Evolutionary conservation across 2,113 vertebrate genomes (phyloP).

Genomic region (Chauna torquata): DNA sequence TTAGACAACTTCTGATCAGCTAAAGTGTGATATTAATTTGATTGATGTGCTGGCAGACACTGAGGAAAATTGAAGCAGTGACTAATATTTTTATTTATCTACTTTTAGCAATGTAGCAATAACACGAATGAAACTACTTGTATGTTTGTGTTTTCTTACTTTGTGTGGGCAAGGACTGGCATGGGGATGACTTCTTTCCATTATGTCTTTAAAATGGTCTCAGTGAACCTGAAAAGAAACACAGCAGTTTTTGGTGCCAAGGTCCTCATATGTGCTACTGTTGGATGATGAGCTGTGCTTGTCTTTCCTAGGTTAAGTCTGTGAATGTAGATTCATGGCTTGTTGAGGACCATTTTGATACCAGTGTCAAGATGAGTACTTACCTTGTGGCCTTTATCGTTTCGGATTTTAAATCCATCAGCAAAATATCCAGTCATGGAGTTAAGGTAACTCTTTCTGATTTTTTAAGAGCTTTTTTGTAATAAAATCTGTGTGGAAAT

Average conservation of each 20-base stretch:
- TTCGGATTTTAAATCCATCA: slow-evolving; percentile 89
- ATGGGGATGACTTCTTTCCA: background rate
- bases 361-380: slow-evolving; percentile 91
- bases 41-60: background rate
- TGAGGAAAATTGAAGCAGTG: too few relatives aligned
- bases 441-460: slow-evolving; percentile 79
- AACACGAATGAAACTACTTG: fast-evolving
- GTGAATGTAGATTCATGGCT: slow-evolving; percentile 77
- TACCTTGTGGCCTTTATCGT: slow-evolving; percentile 93
- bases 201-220: background rate
- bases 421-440: slow-evolving; percentile 83
- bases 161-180: background rate
- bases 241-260: background rate
- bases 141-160: background rate
- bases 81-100: background rate
- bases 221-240: background rate
- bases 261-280: background rate
- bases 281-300: background rate
- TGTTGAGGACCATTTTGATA: slow-evolving; percentile 89
- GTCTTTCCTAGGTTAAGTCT: slow-evolving; percentile 79
- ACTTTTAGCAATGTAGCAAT: background rate
- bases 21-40: background rate
- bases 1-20: background rate
- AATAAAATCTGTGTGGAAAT: background rate
- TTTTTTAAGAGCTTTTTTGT: background rate